Base-by-base conservation (phyloP, 2,113 vertebrate species). In the Mirza zaza region DNA sequence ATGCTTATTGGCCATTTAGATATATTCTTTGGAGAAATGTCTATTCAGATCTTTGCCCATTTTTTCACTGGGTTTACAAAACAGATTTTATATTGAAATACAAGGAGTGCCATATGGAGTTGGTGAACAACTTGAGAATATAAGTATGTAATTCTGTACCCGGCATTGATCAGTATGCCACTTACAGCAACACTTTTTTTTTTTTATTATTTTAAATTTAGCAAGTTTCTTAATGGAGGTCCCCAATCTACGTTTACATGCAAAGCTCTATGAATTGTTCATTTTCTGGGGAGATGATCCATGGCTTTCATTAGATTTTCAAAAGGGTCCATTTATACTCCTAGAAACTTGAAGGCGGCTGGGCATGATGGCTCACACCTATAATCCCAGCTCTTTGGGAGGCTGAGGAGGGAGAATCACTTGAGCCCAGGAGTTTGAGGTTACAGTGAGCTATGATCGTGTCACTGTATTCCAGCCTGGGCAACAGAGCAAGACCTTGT, bases 11-110 rank as follows among this genome's bases (percentile, higher is more conserved):
- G 32, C 21, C 32, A 73, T 73, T 83, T 91, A 29, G 61, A 36
- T 91, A 73, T 83, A 65, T 82, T 75, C 42, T 82, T 82, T 82
- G 42, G 77, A 79, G 29, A 87, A 92, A 36, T 70, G 21, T 93
- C 59, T 52, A 36, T 83, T 93, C 82, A 84, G 45, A 71, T 59
- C 75, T 42, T 48, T 65, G 39, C 42, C 25, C 45, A 5, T 55
- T 82, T 73, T 82, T 80, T 21, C 81, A 87, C 71, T 85, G 55
- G 63, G 8, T 87, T 5, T 48, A 71, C 59, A 25, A 42, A 80
- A 68, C 42, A 29, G n/a, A 67, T 57, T 79, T 79, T 70, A 39
- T 52, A 63, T 63, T 39, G 29, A 91, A 68, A 79, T 86, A 79
- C 14, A 21, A 86, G 57, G 42, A 73, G 11, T 59, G 17, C 79